These are phyloP conservation scores for Ephialtes manifestator DNA, from an alignment of 2,888 invertebrate species.

Conservation along the genomic window DNA sequence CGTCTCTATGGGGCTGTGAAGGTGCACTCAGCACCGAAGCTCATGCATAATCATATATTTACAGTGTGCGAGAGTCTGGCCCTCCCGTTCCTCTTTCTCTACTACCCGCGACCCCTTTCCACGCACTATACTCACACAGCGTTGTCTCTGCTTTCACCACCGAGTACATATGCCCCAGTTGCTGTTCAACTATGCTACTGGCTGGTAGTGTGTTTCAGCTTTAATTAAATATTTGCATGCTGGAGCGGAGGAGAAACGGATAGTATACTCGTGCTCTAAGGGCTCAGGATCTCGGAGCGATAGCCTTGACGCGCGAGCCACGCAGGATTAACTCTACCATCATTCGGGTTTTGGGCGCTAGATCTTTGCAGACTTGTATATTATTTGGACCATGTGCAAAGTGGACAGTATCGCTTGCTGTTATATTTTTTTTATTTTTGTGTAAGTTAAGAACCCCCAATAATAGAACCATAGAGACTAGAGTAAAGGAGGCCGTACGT, in stretches of 20 bases:
- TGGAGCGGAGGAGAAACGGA: conserved; percentile 62
- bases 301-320: conserved; percentile 43
- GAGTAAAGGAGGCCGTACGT: no score
- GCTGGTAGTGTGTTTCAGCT: conserved; percentile 68
- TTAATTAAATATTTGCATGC: conserved; percentile 84
- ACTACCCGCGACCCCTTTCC: conserved; percentile 57
- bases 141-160: conserved; percentile 56
- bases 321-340: conserved; percentile 34
- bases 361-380: neutral
- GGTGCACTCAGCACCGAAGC: conserved; percentile 81
- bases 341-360: neutral
- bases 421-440: neutral
- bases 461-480: no score
- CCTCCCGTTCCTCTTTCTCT: conserved; percentile 48
- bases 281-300: conserved; percentile 39
- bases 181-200: conserved; percentile 50
- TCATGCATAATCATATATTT: conserved; percentile 85
- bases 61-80: conserved; percentile 74
- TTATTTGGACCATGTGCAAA: conserved; percentile 4
- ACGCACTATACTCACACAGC: conserved; percentile 58
- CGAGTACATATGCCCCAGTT: conserved; percentile 75
- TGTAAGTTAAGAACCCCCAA: no score
- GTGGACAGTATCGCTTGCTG: neutral
- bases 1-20: conserved; percentile 75
- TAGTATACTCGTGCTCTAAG: conserved; percentile 26